These are phyloP conservation scores for Pangasius djambal DNA, from an alignment of 2,797 vertebrate genomes.

Conservation along the genomic window DNA sequence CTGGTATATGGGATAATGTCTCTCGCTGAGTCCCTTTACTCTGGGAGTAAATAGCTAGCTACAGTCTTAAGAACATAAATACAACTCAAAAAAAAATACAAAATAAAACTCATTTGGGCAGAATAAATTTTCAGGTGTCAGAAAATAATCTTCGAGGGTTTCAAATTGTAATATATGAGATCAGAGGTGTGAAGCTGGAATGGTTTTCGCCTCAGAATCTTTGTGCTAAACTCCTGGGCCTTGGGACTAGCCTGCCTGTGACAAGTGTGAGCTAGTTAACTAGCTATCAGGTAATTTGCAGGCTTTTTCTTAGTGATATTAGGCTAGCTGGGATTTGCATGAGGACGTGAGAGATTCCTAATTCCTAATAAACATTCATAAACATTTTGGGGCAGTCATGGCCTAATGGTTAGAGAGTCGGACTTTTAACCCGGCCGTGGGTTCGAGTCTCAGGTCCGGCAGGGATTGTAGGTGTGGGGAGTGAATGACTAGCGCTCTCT, in stretches of 20 bases:
- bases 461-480: too few species aligned
- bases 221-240: background rate
- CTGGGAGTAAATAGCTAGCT: background rate
- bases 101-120: too few species aligned
- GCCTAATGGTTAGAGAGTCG: too few species aligned
- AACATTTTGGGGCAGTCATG: too few species aligned
- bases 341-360: background rate
- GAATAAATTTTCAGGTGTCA: background rate
- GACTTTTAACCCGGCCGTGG: too few species aligned
- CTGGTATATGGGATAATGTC: background rate
- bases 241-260: background rate
- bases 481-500: too few species aligned
- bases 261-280: background rate
- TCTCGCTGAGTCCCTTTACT: background rate
- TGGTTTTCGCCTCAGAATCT: background rate
- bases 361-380: background rate
- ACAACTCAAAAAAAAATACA: too few species aligned
- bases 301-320: background rate
- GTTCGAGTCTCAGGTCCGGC: too few species aligned
- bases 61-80: background rate
- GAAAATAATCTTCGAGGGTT: background rate
- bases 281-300: background rate
- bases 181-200: background rate
- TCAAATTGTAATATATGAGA: background rate
- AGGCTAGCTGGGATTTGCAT: background rate